Evolutionary conservation across 2,113 vertebrate species (phyloP), one percentile per base, ranked within the genome.

Genomic region (Pluvialis apricaria): DNA sequence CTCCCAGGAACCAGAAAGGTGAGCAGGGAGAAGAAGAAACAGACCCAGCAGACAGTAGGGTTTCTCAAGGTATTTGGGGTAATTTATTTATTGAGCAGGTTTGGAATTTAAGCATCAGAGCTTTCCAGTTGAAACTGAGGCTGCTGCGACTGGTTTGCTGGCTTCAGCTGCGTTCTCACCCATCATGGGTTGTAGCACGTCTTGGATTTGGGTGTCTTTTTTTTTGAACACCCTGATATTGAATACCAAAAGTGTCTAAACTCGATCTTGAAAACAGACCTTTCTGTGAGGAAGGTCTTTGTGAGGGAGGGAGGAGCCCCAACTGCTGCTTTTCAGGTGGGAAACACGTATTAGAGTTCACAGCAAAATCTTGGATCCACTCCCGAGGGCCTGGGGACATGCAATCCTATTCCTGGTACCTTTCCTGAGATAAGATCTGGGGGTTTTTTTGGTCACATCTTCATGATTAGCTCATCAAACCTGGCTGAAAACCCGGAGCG

Each of bases 221-320:
- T 45, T 38, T 55, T 55, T 57, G n/a, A 84, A 64, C 36, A 71
- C 14, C 21, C 49, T 7, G 28, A 9, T 49, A 32, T 7, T 34
- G 55, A 64, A 26, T 32, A 68, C 25, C 60, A 60, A 44, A 71
- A 24, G 19, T 47, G 15, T 2, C 18, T 47, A 61, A 79, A 44
- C 51, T 72, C 3, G 2, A 6, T 42, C 40, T 60, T 29, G 34
- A 65, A 42, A 94, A 20, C 9, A 14, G n/a, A 61, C 24, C 40
- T 65, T 80, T 16, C 11, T 60, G 29, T 38, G 34, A 38, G 19
- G 31, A 42, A 42, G 44, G 21, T 58, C 28, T 81, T 58, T 6
- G 12, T 0, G 0, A 57, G n/a, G 18, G 21, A 36, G 22, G 16
- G 22, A 38, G 9, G 13, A 42, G 24, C 19, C 32, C 11, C 38